Conservation (phyloP, 2,888 invertebrate species). For the Arge pagana region DNA sequence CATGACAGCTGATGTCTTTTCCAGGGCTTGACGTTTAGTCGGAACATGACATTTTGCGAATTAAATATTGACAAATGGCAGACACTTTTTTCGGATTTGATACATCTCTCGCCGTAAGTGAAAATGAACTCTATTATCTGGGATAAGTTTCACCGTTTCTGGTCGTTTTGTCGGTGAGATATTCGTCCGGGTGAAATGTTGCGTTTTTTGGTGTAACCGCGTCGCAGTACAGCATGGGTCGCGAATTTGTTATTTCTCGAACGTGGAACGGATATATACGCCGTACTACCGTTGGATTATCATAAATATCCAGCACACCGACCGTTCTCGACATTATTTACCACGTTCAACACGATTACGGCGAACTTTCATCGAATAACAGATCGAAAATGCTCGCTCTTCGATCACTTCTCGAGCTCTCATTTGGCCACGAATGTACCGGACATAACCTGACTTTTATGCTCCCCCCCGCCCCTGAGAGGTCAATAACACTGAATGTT, state of each 20-base stretch:
- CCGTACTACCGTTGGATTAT: too few relatives aligned
- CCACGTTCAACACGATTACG: constrained; percentile 20
- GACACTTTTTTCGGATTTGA: constrained; percentile 87
- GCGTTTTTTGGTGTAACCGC: constrained; percentile 33
- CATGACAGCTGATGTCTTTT: constrained; percentile 56
- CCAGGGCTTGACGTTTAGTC: constrained; percentile 55
- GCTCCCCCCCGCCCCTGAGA: constrained; percentile 35
- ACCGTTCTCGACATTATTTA: constrained; percentile 19
- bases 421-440: constrained; percentile 32
- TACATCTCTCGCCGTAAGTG: constrained; percentile 77
- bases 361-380: too few relatives aligned
- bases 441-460: constrained; percentile 44
- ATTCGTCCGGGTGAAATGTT: constrained; percentile 7
- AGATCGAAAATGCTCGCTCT: too few relatives aligned
- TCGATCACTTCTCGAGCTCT: background rate
- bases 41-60: constrained; percentile 57
- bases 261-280: too few relatives aligned
- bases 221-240: constrained; percentile 34
- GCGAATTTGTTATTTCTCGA: constrained; percentile 16
- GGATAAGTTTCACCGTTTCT: background rate
- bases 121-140: constrained; percentile 5
- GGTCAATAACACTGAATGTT: constrained; percentile 43
- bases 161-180: background rate
- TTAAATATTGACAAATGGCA: constrained; percentile 69
- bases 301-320: background rate